Conservation (phyloP, 1,140 invertebrate species). For the Caerostris extrusa region DNA sequence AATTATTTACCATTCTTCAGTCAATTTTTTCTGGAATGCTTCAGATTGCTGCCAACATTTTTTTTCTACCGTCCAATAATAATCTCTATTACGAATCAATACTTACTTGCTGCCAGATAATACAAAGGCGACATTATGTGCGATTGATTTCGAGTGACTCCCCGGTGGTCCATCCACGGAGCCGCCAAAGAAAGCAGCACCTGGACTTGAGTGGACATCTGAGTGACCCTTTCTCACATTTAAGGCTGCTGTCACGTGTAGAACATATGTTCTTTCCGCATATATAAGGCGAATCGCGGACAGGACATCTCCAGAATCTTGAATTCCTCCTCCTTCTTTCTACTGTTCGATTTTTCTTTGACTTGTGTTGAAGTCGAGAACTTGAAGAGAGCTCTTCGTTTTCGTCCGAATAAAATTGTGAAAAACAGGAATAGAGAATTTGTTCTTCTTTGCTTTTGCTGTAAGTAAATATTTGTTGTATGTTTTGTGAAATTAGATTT, state of each 20-base stretch:
- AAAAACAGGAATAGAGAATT: not conserved
- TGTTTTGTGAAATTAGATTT: no score
- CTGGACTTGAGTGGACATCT: constrained; percentile 37
- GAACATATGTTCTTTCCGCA: constrained; percentile 38
- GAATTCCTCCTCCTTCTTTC: not conserved
- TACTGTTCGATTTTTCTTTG: not conserved
- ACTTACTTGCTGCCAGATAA: not conserved
- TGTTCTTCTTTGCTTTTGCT: not conserved
- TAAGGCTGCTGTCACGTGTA: constrained; percentile 17
- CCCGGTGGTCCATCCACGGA: not conserved
- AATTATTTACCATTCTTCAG: no score
- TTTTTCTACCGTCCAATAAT: no score
- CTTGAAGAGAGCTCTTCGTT: not conserved
- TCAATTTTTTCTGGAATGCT: no score
- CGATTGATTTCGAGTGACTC: not conserved
- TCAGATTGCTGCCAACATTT: no score
- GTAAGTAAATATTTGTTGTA: no score
- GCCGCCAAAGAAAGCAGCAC: constrained; percentile 37
- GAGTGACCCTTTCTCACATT: constrained; percentile 43
- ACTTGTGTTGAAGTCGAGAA: not conserved
- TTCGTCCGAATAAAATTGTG: not conserved
- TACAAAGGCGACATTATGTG: not conserved
- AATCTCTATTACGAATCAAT: not conserved
- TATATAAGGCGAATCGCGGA: not conserved
- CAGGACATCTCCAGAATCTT: not conserved